These are phyloP conservation scores for Halictus rubicundus DNA, from an alignment of 1,140 invertebrate genomes.

Conservation along the genomic window DNA sequence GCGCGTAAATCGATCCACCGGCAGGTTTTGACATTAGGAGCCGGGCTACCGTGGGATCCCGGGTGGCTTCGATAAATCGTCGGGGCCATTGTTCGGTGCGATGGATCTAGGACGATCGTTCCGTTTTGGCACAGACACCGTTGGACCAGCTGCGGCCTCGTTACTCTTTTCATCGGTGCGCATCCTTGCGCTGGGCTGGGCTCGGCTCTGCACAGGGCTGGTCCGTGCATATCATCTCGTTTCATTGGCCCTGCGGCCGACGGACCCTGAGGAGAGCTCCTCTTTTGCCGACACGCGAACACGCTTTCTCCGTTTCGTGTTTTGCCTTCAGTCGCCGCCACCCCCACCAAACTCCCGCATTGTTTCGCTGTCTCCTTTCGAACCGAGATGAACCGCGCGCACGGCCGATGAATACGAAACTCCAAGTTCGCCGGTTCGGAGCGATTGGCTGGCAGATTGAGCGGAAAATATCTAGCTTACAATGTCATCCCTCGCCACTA, in stretches of 20 bases:
- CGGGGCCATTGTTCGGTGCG: conserved; percentile 47
- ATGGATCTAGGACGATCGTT: conserved; percentile 64
- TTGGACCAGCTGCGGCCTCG: conserved; percentile 40
- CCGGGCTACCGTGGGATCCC: conserved; percentile 30
- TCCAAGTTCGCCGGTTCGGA: conserved; percentile 43
- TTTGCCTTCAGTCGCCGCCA: neutral
- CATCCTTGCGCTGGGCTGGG: neutral
- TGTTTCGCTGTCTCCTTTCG: conserved; percentile 10
- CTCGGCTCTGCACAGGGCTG: too few relatives aligned
- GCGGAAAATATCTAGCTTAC: conserved; percentile 66
- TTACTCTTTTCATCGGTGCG: conserved; percentile 59
- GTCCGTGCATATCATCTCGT: conserved; percentile 36
- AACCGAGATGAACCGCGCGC: neutral
- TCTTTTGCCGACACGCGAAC: conserved; percentile 4
- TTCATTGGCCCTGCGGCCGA: neutral
- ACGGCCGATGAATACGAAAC: conserved; percentile 57
- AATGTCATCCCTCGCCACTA: conserved; percentile 43
- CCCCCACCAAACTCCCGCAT: too few relatives aligned
- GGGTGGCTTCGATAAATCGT: conserved; percentile 58
- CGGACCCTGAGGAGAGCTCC: neutral
- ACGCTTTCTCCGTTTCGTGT: neutral
- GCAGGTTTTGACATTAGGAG: conserved; percentile 54
- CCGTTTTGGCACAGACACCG: conserved; percentile 49
- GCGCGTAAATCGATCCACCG: conserved; percentile 58
- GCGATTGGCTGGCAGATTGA: conserved; percentile 65